Evolutionary conservation across 2,113 vertebrate species (phyloP).

Genomic region (Caretta caretta): DNA sequence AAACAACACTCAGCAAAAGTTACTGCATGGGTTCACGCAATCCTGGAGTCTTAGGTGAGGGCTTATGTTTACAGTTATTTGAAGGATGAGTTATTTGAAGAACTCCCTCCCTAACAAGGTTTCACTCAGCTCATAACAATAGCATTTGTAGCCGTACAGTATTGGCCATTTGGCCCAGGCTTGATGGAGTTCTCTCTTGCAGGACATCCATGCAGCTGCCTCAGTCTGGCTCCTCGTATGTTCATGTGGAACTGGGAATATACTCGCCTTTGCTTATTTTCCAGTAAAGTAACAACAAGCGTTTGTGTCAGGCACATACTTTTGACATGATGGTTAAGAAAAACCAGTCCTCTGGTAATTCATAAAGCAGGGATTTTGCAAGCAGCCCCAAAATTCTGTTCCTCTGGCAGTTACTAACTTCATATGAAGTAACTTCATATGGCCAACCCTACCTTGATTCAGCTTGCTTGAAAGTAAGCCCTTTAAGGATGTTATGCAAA

Average conservation of each 20-base stretch:
- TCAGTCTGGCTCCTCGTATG: not conserved
- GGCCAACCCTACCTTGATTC: not conserved
- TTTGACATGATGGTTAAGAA: not conserved
- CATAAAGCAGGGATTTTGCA: not conserved
- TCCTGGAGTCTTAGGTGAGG: not conserved
- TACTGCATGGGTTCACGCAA: not conserved
- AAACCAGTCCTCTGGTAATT: constrained; percentile 3
- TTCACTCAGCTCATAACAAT: not conserved
- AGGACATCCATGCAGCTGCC: not conserved
- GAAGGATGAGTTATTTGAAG: not conserved
- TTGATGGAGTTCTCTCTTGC: not conserved
- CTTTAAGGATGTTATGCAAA: not conserved
- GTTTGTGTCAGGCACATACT: not conserved
- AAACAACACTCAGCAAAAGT: not conserved
- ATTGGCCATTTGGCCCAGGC: not conserved
- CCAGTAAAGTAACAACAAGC: not conserved
- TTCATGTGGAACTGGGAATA: not conserved
- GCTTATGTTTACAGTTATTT: not conserved
- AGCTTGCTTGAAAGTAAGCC: not conserved
- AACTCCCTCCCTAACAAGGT: not conserved
- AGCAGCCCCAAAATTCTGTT: constrained; percentile 3
- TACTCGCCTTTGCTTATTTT: not conserved
- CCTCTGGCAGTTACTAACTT: constrained; percentile 3
- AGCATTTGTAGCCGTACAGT: rapidly evolving
- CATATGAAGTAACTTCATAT: rapidly evolving